A percentile compares a stretch with the other conserved stretches of the same genome.
Evolutionary conservation across 2,113 vertebrate genomes (phyloP).

Genomic region (Cheilinus undulatus): DNA sequence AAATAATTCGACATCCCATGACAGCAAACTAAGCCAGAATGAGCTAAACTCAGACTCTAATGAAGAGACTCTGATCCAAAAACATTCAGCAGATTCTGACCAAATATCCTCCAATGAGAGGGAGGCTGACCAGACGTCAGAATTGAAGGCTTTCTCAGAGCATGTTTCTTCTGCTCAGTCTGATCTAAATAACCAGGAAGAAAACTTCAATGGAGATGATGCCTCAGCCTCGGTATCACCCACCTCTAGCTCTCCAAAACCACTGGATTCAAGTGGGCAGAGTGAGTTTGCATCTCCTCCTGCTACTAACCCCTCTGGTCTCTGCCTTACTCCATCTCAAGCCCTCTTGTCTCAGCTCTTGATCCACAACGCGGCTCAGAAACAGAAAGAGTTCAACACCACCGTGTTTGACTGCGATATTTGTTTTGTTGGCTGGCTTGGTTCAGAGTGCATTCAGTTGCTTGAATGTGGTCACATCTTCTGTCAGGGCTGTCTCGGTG

Average conservation of each 20-base stretch:
- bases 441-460: slow-evolving; percentile 87
- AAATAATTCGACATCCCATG: no score
- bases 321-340: slow-evolving; percentile 76
- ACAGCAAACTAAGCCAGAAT: background rate
- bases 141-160: background rate
- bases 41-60: background rate
- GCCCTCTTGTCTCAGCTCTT: slow-evolving; percentile 86
- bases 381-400: slow-evolving; percentile 85
- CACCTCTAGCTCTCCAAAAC: slow-evolving; percentile 1
- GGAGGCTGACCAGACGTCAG: background rate
- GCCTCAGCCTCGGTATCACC: background rate
- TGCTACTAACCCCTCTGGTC: slow-evolving; percentile 22
- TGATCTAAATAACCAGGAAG: background rate
- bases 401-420: slow-evolving; percentile 88
- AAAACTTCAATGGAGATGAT: background rate
- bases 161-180: no score
- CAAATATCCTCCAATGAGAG: fast-evolving
- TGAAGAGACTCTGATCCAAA: background rate
- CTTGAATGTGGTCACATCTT: slow-evolving; percentile 88
- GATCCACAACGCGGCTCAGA: slow-evolving; percentile 87
- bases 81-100: background rate
- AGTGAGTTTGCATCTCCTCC: slow-evolving; percentile 8
- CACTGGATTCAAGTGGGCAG: background rate
- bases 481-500: slow-evolving; percentile 87
- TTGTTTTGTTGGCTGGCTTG: slow-evolving; percentile 87